A percentile compares a stretch with the other conserved stretches of the same genome.
Evolutionary conservation across 2,113 vertebrate genomes (phyloP).

Genomic region (Siphamia tubifer): DNA sequence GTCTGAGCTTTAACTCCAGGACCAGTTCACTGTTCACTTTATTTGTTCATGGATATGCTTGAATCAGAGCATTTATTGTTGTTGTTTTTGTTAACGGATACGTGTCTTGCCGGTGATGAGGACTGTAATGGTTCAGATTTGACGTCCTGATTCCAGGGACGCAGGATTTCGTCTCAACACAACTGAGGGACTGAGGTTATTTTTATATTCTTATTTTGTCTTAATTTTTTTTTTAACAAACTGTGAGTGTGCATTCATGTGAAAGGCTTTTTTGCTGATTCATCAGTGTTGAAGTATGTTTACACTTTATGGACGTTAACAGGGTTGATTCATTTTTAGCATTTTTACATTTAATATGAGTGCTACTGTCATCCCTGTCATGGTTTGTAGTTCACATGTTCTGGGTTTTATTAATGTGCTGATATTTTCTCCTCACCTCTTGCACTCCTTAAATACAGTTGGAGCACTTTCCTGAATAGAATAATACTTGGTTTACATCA

Average conservation of each 20-base stretch:
- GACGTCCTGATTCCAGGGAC: not conserved
- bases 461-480: slow-evolving; percentile 32
- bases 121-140: not conserved
- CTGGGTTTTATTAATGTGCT: not conserved
- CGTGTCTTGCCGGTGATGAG: not conserved
- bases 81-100: not conserved
- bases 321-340: not conserved
- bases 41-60: not conserved
- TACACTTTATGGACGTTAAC: not conserved
- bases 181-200: not conserved
- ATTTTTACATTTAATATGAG: not conserved
- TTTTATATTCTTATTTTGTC: slow-evolving; percentile 8
- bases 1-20: not conserved
- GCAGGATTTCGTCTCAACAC: not conserved
- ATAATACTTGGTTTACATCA: slow-evolving; percentile 26
- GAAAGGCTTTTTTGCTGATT: no score
- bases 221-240: not conserved
- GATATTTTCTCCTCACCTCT: slow-evolving; percentile 5
- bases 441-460: not conserved
- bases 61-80: not conserved
- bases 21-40: not conserved
- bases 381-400: not conserved
- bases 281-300: not conserved
- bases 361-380: not conserved
- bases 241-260: not conserved